phyloP scores from a whole-genome alignment of 2,113 vertebrate genomes.

The Xyliphius kryptos region DNA sequence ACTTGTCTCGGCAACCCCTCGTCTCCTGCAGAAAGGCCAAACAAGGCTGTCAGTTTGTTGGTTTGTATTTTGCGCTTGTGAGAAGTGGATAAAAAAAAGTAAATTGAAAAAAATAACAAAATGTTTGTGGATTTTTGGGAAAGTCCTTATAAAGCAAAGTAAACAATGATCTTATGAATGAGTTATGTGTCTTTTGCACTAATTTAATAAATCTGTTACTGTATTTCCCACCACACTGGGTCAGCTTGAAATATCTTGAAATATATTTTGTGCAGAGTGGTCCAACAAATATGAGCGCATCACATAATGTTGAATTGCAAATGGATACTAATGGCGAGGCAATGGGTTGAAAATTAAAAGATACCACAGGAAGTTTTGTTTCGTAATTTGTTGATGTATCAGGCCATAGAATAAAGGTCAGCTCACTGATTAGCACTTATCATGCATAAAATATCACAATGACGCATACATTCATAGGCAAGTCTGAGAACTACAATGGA shows the following conservation, averaged over 20 bases:
- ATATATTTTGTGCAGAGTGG: too few relatives aligned
- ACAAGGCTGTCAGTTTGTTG: constrained; percentile 54
- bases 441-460: too few relatives aligned
- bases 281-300: constrained; percentile 4
- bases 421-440: constrained; percentile 10
- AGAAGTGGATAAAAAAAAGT: constrained; percentile 40
- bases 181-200: constrained; percentile 78
- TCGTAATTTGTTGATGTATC: background rate
- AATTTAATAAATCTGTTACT: constrained; percentile 79
- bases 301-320: background rate
- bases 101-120: constrained; percentile 28
- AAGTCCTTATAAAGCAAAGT: constrained; percentile 48
- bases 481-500: too few relatives aligned
- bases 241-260: too few relatives aligned
- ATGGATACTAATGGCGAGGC: constrained; percentile 4
- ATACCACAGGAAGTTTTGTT: background rate
- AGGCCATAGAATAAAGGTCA: background rate
- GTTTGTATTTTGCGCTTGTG: constrained; percentile 52
- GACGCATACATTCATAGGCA: too few relatives aligned
- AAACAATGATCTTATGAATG: constrained; percentile 71
- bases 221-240: constrained; percentile 63
- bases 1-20: constrained; percentile 34
- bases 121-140: constrained; percentile 41
- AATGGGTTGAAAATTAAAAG: constrained; percentile 4
- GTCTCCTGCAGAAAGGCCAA: constrained; percentile 49